Evolutionary conservation across 2,113 vertebrate genomes (phyloP), one percentile per base, ranked within the genome.

Genomic region (Otus sunia): DNA sequence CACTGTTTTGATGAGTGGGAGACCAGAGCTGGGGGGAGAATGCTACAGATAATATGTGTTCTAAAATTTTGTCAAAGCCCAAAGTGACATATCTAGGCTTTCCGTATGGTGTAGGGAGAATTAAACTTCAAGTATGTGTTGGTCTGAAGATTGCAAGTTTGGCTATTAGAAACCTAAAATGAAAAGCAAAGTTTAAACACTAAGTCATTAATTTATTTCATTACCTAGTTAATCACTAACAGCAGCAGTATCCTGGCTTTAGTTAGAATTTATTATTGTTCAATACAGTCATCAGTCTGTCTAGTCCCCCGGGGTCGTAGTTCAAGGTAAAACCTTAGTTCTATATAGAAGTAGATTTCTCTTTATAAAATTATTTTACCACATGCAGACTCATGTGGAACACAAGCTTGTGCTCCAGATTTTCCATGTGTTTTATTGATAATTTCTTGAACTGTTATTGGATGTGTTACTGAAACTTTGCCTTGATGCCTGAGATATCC

Each of bases 31-130:
- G 52, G 11, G 7, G 18, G 19, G 10, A 84, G 52, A 83, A 60
- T 11, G 8, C 5, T 66, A 22, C 27, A n/a, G 50, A 69, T 14
- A 52, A 16, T 2, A n/a, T 4, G 1, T 39, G 1, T 30, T 63
- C 56, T 32, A 19, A 25, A 1, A 14, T 68, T 68, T 45, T 80
- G 1, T 18, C 26, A 30, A 75, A 81, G 25, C 15, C 22, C 8
- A 25, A 29, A 39, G 39, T 36, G 47, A 64, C 8, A 5, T 49
- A 18, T n/a, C 6, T 67, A 27, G 3, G 1, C 39, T 74, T 90
- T 26, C 14, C 3, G 6, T 47, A 43, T 0, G 1, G 5, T n/a
- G 4, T 19, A 50, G 15, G 16, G 4, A 41, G 37, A 75, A 78
- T 67, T 67, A 50, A 66, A n/a, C 6, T 30, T 50, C 19, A 19